Evolutionary conservation across 2,113 vertebrate genomes (phyloP), one percentile per base, ranked within the genome.

Genomic region (Lanius collurio): DNA sequence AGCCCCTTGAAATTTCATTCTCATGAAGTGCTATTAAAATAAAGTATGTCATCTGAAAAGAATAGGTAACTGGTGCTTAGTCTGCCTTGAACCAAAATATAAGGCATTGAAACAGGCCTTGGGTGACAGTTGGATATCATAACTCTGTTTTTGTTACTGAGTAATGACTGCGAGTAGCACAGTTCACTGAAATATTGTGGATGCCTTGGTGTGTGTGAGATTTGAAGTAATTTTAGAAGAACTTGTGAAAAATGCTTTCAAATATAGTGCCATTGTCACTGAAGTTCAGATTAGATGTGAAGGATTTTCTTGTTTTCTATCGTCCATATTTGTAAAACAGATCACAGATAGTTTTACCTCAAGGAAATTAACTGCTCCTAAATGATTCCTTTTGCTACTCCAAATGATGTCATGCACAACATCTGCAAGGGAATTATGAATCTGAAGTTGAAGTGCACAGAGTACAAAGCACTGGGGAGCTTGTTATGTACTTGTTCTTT

Each of bases 51-150:
- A 35, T 44, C 56, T 49, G 53, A 83, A 60, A 94, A 85, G 24
- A 90, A 78, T 47, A 55, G 44, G 42, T 37, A 71, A 44, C 56
- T 33, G 55, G 46, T 63, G 13, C 28, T 63, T 90, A 64, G 13
- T 35, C 19, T 81, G 26, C 56, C 89, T 83, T 88, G 92, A 79
- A 89, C 64, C 27, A 95, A 85, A 93, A 79, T 67, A 90, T 49
- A 56, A 94, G 62, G 39, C 39, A 71, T 13, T 63, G 27, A 77
- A 84, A 41, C 35, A 89, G 55, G 79, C 59, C 73, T 85, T 73
- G 27, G 37, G 64, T 71, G 56, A 47, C 31, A 86, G 69, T 14
- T 92, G 63, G 77, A 37, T 63, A 14, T 7, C 47, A 47, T 30
- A 74, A 35, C 23, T 42, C 9, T 67, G 77, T 70, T 94, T 90